These are phyloP conservation scores for Spisula solida DNA, from an alignment of 2,888 invertebrate species.

Conservation along the genomic window DNA sequence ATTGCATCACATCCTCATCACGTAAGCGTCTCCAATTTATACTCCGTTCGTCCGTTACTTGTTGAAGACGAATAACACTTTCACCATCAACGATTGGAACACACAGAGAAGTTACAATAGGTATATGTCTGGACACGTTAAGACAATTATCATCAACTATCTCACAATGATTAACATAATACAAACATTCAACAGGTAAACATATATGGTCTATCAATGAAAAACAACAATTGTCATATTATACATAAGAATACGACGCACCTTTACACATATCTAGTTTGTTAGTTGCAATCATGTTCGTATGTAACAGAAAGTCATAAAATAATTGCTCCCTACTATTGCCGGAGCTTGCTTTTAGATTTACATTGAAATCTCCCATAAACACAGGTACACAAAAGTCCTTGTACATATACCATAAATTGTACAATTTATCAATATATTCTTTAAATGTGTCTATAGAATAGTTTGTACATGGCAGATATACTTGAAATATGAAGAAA, in stretches of 20 bases:
- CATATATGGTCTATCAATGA: slow-evolving; percentile 9
- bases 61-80: no score
- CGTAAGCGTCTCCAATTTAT: no score
- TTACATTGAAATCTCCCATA: slow-evolving; percentile 6
- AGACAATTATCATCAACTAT: slow-evolving; percentile 31
- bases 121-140: slow-evolving; percentile 11
- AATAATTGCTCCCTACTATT: background rate
- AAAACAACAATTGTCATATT: background rate
- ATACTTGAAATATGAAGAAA: no score
- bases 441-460: no score
- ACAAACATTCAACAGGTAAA: slow-evolving; percentile 9
- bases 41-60: no score
- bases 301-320: background rate
- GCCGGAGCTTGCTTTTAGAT: background rate
- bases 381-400: background rate
- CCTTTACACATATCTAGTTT: background rate
- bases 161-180: slow-evolving; percentile 12
- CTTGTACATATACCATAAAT: no score
- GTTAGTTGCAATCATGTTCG: background rate
- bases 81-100: background rate
- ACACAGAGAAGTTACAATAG: background rate
- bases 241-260: background rate
- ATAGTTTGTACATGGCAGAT: no score
- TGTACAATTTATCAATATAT: slow-evolving; percentile 2
- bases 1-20: no score